Base-by-base conservation (phyloP, 2,888 invertebrate species). In the Lasioglossum calceatum region DNA sequence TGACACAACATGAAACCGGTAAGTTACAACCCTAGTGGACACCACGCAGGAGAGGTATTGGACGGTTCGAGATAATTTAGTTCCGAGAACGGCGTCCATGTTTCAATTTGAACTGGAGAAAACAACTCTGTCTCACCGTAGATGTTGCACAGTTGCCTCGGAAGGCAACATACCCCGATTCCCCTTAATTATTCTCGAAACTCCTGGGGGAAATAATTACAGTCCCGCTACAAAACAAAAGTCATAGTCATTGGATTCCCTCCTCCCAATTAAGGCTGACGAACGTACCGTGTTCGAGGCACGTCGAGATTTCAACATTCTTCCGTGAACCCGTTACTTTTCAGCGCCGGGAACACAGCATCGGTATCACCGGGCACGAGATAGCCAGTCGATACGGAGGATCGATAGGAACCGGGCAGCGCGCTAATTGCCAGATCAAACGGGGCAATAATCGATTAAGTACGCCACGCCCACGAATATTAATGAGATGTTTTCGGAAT, bases 381-480 rank as follows among this genome's bases (percentile, higher is more conserved):
- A 79, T 84, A 19, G 32, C 19, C 12, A 36, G 19, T 14, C 19
- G 78, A 80, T 79, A 80, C 61, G 42, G n/a, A 14, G 54, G 50
- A 61, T 82, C 78, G 85, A 86, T 76, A 71, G 42, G 64, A 47
- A 44, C 27, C 27, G 73, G 75, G 58, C 58, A 54, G 39, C 73
- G 44, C 73, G 70, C 77, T 86, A 90, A 90, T 90, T 88, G 79
- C 72, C 75, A 73, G 85, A 72, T 87, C 81, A 81, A 58, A 70
- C 76, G 82, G 79, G 79, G 73, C 86, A 88, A 88, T 89, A 87
- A 87, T 84, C 87, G 84, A 90, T 86, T 82, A 81, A 82, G 71
- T n/a, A 77, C 64, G 54, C 75, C 82, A 79, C 82, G 81, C 74
- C 71, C 77, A 77, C 72, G 79, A 88, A 88, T 89, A 87, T 87